Base-by-base conservation (phyloP, 1,140 invertebrate species). In the Rhyacophila brunnea region DNA sequence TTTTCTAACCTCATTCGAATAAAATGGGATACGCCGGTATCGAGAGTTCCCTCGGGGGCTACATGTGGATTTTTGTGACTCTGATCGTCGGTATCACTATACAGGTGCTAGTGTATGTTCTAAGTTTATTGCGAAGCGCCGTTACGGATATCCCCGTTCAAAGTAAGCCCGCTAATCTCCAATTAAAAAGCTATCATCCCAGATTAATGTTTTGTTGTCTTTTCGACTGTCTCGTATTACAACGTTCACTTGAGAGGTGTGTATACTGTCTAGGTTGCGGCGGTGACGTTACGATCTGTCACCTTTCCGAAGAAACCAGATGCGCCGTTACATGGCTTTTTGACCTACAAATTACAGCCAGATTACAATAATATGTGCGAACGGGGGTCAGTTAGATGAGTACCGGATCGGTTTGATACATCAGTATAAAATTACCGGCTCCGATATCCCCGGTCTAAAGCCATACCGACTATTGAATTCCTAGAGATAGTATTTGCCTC, bases 311-410 rank as follows among this genome's bases (percentile, higher is more conserved):
- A 56, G 18, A 46, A 44, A 57, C 55, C 45, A 49, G 55, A 42
- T 57, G 52, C 38, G 32, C 60, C 48, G 60, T 62, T 62, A 62
- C 19, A 57, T 32, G 60, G 35, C 60, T 62, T 57, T 62, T 57
- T 62, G 60, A 62, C 60, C 60, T 52, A 62, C 53, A 50, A 62
- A 45, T 48, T 45, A 19, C 34, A 36, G 18, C 46, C 32, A 42
- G 46, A 45, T 44, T 49, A 48, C 36, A 45, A 28, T 28, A 28
- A 28, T 28, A 28, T 28, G 23, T 28, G 23, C 23, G 23, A 28
- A 28, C 23, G 23, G 23, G n/a, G n/a, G 11, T 11, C 15, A n/a
- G 38, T 40, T 40, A n/a, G 38, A 13, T 11, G 38, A 15, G 4
- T 28, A 9, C 23, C 23, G 23, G 23, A 28, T 5, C 9, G 23